A percentile compares a stretch with the other conserved stretches of the same genome.
These are phyloP conservation scores for Ahaetulla prasina DNA, from an alignment of 2,113 vertebrate genomes.

Conservation along the genomic window DNA sequence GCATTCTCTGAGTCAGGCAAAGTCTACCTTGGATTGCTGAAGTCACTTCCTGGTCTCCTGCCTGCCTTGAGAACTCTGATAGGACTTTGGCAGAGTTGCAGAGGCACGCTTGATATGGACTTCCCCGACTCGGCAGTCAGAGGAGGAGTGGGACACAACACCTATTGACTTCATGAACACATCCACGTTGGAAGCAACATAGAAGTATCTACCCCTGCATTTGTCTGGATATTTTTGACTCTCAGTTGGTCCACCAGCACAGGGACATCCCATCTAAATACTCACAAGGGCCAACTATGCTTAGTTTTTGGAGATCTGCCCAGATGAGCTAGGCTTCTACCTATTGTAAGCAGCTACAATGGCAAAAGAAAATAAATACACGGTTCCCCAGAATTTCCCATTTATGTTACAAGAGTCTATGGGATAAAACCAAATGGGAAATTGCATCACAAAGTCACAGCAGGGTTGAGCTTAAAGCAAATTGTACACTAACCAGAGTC, in stretches of 20 bases:
- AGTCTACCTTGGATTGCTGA: no score
- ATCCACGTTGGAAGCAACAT: neutral
- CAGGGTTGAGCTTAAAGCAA: neutral
- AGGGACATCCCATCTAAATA: neutral
- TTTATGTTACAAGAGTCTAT: neutral
- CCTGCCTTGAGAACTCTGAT: no score
- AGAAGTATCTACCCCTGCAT: neutral
- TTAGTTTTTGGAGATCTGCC: neutral
- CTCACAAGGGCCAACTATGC: neutral
- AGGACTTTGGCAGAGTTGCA: no score
- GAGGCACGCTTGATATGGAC: no score
- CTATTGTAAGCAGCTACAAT: neutral
- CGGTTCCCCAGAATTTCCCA: neutral
- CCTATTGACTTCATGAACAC: neutral
- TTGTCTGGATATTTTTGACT: neutral
- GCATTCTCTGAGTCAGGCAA: no score
- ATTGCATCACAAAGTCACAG: neutral
- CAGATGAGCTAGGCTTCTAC: neutral
- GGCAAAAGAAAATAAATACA: neutral
- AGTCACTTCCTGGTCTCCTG: no score
- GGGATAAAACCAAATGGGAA: neutral
- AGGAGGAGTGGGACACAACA: no score
- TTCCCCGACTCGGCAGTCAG: no score
- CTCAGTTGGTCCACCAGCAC: neutral
- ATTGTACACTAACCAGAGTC: neutral